Conservation (phyloP, 2,797 vertebrate genomes). For the Pogonophryne albipinna region DNA sequence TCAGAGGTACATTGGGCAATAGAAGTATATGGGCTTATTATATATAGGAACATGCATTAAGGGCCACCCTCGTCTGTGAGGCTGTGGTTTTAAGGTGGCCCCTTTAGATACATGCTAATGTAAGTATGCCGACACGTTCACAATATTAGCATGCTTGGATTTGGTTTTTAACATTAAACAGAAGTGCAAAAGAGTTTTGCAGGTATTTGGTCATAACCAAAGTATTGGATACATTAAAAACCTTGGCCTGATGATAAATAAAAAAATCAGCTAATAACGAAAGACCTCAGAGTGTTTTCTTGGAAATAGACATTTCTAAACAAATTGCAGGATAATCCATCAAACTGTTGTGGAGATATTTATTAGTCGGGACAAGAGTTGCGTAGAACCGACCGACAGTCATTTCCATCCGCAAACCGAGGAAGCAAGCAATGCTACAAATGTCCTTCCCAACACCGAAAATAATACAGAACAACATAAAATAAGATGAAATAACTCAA, state of each 20-base stretch:
- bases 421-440: too few relatives aligned
- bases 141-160: background rate
- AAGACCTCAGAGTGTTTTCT: background rate
- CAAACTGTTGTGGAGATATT: slow-evolving; percentile 1
- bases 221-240: background rate
- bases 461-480: background rate
- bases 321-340: background rate
- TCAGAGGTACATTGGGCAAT: background rate
- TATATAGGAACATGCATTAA: background rate
- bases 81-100: background rate
- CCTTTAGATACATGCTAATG: background rate
- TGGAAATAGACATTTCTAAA: background rate
- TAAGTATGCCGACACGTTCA: background rate
- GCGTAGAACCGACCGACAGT: too few relatives aligned
- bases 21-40: background rate
- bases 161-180: background rate
- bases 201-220: background rate
- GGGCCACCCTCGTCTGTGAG: background rate
- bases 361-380: background rate
- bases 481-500: background rate
- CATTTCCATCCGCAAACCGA: too few relatives aligned
- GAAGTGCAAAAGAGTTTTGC: background rate
- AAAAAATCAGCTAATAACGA: background rate
- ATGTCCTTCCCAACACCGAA: background rate
- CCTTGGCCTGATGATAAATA: background rate